Conservation (phyloP, 2,797 vertebrate genomes). For the Cyclopterus lumpus region DNA sequence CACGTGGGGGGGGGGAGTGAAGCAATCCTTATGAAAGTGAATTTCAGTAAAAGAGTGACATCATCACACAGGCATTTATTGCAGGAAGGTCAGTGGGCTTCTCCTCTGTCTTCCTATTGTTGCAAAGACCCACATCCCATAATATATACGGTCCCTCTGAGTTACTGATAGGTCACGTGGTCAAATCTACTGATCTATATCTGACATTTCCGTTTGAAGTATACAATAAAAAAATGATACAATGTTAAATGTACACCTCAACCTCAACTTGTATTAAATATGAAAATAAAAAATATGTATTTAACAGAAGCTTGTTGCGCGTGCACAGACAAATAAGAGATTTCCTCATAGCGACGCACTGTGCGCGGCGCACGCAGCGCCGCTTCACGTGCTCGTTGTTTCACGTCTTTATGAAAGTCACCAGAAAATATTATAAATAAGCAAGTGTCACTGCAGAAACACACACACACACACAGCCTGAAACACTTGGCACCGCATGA, state of each 20-base stretch:
- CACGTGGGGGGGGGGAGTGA: neutral
- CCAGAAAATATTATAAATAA: neutral
- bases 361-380: neutral
- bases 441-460: neutral
- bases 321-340: neutral
- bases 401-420: neutral
- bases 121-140: constrained; percentile 9
- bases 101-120: constrained; percentile 22
- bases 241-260: neutral
- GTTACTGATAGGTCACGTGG: neutral
- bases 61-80: constrained; percentile 60
- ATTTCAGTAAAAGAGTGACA: constrained; percentile 47
- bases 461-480: neutral
- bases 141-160: neutral
- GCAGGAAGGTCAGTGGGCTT: constrained; percentile 44
- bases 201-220: too few relatives aligned
- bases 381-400: too few relatives aligned
- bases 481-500: neutral
- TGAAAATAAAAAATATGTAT: too few relatives aligned
- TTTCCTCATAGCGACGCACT: neutral
- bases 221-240: too few relatives aligned
- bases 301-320: neutral
- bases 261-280: neutral
- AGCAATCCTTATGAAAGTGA: constrained; percentile 28
- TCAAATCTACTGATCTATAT: neutral